phyloP scores from a whole-genome alignment of 2,113 vertebrate genomes.

The Campylomormyrus tamandua region DNA sequence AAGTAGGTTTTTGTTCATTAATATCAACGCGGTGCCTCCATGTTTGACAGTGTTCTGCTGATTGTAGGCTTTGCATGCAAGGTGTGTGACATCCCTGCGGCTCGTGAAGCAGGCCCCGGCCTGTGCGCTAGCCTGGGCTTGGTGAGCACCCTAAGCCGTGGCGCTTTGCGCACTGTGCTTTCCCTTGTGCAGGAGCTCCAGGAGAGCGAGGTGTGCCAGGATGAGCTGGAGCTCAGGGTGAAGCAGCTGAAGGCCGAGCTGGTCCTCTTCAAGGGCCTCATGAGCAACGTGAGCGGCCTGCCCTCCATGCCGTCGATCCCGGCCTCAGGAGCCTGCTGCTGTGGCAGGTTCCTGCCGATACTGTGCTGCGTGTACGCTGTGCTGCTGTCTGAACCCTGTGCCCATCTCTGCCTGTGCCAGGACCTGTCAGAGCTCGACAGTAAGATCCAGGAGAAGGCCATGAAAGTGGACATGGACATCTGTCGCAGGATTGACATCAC shows the following conservation, averaged over 20 bases:
- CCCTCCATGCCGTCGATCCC: neutral
- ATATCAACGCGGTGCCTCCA: neutral
- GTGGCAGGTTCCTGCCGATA: neutral
- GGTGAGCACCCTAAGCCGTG: neutral
- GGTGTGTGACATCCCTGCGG: neutral
- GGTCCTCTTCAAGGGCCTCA: constrained; percentile 93
- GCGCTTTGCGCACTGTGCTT: neutral
- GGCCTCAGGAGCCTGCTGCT: neutral
- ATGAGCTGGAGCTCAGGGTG: constrained; percentile 86
- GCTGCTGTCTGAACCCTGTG: neutral
- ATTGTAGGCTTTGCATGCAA: neutral
- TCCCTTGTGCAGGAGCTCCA: constrained; percentile 49
- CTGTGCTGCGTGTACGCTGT: neutral
- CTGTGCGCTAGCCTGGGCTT: neutral
- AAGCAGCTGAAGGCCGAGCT: constrained; percentile 90
- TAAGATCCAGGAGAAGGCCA: constrained; percentile 98
- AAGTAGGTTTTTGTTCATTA: neutral
- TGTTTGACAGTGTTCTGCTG: neutral
- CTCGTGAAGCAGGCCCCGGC: neutral
- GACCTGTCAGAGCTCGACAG: constrained; percentile 88
- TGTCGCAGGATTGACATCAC: constrained; percentile 96
- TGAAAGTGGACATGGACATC: constrained; percentile 99
- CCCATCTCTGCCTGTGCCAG: constrained; percentile 46
- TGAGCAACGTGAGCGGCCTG: constrained; percentile 82
- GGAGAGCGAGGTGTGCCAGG: constrained; percentile 89